A percentile compares a stretch with the other conserved stretches of the same genome.
Evolutionary conservation across 2,888 invertebrate species (phyloP).

Genomic region (Chalcis sispes): DNA sequence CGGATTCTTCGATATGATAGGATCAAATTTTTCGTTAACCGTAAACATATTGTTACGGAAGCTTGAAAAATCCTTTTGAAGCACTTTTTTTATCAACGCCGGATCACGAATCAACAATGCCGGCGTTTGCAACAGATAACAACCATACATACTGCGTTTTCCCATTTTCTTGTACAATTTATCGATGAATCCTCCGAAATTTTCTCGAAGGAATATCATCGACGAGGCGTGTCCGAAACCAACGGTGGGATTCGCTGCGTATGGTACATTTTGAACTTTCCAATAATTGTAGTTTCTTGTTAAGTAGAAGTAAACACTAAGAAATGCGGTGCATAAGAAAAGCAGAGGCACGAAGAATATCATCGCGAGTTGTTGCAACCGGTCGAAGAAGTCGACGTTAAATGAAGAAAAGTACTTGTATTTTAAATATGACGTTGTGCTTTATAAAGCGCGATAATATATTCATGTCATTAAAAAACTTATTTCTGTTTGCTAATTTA

Average conservation of each 20-base stretch:
- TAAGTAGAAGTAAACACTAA: constrained; percentile 38
- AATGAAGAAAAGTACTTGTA: no score
- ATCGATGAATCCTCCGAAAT: constrained; percentile 40
- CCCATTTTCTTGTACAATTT: constrained; percentile 57
- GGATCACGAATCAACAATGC: constrained; percentile 62
- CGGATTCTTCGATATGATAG: constrained; percentile 61
- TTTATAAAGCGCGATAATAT: no score
- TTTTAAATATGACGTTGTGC: no score
- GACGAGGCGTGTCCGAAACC: constrained; percentile 62
- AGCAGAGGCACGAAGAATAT: background rate
- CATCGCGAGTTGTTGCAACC: background rate
- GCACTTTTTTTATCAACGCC: constrained; percentile 61
- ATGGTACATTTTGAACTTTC: constrained; percentile 53
- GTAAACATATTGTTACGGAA: constrained; percentile 61
- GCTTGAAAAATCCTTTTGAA: constrained; percentile 60
- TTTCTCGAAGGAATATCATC: constrained; percentile 30
- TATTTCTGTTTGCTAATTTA: no score
- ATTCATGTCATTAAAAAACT: no score
- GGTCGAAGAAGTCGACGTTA: no score
- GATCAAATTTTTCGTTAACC: constrained; percentile 59
- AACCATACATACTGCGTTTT: constrained; percentile 64
- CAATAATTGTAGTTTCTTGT: constrained; percentile 51
- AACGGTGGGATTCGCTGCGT: constrained; percentile 54
- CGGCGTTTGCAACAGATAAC: constrained; percentile 60
- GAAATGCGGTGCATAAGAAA: background rate